These are phyloP conservation scores for Tetrao urogallus DNA, from an alignment of 2,113 vertebrate genomes.

Conservation along the genomic window DNA sequence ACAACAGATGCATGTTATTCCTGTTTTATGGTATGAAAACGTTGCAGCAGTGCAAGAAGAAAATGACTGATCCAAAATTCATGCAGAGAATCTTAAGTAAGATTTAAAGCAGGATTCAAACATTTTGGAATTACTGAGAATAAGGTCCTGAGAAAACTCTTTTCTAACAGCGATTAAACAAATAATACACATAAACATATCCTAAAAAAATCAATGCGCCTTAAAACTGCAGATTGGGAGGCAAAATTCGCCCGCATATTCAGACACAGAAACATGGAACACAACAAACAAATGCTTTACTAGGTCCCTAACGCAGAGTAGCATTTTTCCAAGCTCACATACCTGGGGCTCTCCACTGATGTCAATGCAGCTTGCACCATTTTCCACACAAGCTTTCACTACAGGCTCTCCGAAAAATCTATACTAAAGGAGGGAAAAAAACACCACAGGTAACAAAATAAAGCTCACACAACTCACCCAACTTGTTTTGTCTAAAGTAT, in stretches of 20 bases:
- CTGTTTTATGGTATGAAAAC: fast-evolving
- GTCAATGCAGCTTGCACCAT: conserved; percentile 91
- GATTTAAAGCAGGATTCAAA: neutral
- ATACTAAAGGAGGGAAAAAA: conserved; percentile 81
- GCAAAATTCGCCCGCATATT: neutral
- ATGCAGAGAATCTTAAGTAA: fast-evolving
- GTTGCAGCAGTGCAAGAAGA: neutral
- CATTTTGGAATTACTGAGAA: neutral
- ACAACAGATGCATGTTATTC: neutral
- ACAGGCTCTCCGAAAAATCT: conserved; percentile 93
- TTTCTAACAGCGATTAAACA: neutral
- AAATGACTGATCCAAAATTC: neutral
- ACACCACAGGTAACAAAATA: neutral
- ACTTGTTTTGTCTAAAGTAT: neutral
- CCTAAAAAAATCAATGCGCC: neutral
- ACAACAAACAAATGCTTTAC: neutral
- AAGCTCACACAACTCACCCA: neutral
- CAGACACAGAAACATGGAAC: neutral
- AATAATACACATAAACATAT: neutral
- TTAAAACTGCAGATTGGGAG: neutral
- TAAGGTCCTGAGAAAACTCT: neutral
- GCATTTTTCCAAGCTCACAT: neutral
- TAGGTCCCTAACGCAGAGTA: neutral
- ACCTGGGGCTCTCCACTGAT: conserved; percentile 96
- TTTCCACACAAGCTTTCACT: conserved; percentile 93